Evolutionary conservation across 2,113 vertebrate genomes (phyloP).

Genomic region (Notiomystis cincta): DNA sequence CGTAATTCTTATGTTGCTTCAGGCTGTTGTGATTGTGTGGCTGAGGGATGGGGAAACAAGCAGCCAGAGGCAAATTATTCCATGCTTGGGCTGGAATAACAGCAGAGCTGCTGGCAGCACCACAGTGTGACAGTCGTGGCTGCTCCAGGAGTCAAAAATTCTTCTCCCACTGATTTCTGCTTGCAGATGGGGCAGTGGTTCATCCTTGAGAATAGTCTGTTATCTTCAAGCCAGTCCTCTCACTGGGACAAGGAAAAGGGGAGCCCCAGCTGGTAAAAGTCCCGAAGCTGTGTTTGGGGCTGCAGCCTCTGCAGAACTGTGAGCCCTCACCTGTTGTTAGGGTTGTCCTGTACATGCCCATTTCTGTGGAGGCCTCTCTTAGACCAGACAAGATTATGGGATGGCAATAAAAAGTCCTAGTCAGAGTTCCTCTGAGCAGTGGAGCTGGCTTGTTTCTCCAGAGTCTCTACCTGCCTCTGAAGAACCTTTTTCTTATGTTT

Average conservation of each 20-base stretch:
- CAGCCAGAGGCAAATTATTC: not conserved
- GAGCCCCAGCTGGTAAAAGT: not conserved
- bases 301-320: not conserved
- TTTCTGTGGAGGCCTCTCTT: not conserved
- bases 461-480: not conserved
- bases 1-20: not conserved
- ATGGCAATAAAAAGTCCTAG: not conserved
- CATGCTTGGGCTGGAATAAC: not conserved
- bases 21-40: not conserved
- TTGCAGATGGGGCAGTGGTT: not conserved
- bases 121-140: rapidly evolving
- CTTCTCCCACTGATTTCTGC: not conserved
- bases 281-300: not conserved
- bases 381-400: not conserved
- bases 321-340: not conserved
- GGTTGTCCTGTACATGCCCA: not conserved
- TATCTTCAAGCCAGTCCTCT: not conserved
- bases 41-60: not conserved
- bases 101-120: not conserved
- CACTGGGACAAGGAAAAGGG: not conserved
- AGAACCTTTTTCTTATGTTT: not conserved
- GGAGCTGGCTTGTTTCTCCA: not conserved
- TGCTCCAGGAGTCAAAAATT: not conserved
- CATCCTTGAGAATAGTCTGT: not conserved
- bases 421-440: rapidly evolving